These are phyloP conservation scores for Sanderia malayensis DNA, from an alignment of 30 jellyfish, hydroid and myxozoan species.

Conservation along the genomic window DNA sequence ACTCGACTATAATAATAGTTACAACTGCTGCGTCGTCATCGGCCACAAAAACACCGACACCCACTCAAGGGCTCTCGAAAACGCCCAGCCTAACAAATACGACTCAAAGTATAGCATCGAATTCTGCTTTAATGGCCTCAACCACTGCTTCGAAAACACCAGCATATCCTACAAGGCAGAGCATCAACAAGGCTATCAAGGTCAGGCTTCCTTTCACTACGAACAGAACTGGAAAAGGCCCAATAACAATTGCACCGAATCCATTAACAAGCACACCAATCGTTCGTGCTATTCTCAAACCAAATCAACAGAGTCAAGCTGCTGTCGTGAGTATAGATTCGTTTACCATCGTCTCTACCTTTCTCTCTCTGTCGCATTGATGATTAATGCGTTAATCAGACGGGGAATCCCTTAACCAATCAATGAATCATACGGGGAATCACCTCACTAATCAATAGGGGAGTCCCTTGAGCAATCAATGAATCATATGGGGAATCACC, in stretches of 20 bases:
- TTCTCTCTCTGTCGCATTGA: no score
- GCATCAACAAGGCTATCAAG: conserved; percentile 58
- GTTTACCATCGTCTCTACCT: no score
- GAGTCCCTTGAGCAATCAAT: no score
- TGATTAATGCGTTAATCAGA: no score
- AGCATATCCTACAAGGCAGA: conserved; percentile 57
- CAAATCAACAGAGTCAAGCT: neutral
- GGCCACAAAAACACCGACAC: neutral
- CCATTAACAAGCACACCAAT: neutral
- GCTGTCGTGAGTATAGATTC: neutral
- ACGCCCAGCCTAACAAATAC: neutral
- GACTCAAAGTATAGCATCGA: neutral
- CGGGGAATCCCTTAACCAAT: no score
- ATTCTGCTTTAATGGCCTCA: neutral
- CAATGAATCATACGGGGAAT: no score
- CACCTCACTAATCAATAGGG: no score
- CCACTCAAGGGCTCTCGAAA: neutral
- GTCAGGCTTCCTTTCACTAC: conserved; percentile 46
- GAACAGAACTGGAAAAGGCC: neutral
- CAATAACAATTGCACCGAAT: conserved; percentile 1
- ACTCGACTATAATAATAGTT: neutral
- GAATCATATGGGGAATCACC: no score
- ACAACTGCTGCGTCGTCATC: neutral
- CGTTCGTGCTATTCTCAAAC: neutral
- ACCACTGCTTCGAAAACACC: conserved; percentile 2